Evolutionary conservation across 2,113 vertebrate genomes (phyloP), one percentile per base, ranked within the genome.

Genomic region (Condylura cristata): DNA sequence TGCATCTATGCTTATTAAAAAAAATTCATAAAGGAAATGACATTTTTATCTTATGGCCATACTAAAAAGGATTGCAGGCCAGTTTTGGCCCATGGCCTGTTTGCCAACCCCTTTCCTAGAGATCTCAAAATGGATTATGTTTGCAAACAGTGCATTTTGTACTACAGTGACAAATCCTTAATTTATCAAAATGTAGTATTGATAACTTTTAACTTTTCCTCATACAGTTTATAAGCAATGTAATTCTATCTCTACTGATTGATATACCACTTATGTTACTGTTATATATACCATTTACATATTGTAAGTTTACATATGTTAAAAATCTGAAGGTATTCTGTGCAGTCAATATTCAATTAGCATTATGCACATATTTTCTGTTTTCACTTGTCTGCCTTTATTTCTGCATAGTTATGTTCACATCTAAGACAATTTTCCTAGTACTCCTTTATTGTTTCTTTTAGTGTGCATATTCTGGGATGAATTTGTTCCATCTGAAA

Each of bases 401-500:
- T 85, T 63, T 86, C 20, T 26, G 26, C 30, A 28, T 66, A 53
- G 30, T 91, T 30, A 26, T 6, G n/a, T 48, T 65, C 26, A 20
- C 28, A 48, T 48, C 39, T 86, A 39, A 70, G 61, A 26, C 60
- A 39, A n/a, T 79, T 71, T 61, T 71, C 26, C 13, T 79, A 41
- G n/a, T 30, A 60, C 12, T 39, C 16, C 4, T 78, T 90, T 51
- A 72, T 22, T 66, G 13, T 82, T 72, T 83, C 20, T 30, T 53
- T 75, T 86, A 65, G 26, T 58, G 20, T 86, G 4, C 48, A 58
- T 80, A 10, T 81, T 80, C 10, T n/a, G 58, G 58, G 26, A n/a
- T 90, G 46, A 86, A n/a, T 90, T 60, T 18, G 8, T 90, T 90
- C 44, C 56, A 16, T 94, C 28, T 82, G 76, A 87, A 87, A 76